A percentile compares a stretch with the other conserved stretches of the same genome.
Conservation (phyloP, 2,888 invertebrate genomes). For the Entomobrya multifasciata region DNA sequence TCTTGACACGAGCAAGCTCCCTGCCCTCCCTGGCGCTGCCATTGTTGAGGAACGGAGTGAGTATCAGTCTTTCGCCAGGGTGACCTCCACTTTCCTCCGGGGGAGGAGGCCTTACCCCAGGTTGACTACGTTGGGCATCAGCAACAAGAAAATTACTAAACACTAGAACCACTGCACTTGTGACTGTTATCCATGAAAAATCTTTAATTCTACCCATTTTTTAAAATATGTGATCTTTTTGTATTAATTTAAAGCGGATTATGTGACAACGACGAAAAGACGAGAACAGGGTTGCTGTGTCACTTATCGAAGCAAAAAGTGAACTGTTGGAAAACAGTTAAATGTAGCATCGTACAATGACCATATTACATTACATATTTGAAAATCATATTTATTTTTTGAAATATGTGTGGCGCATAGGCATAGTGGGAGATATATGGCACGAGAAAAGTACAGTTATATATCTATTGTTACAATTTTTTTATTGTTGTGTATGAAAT, state of each 20-base stretch:
- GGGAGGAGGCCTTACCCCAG: constrained; percentile 22
- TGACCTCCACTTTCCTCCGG: constrained; percentile 74
- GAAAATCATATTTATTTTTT: not conserved
- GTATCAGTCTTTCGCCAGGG: constrained; percentile 86
- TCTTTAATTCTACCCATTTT: constrained; percentile 39
- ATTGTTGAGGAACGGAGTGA: constrained; percentile 88
- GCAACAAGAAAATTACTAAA: not conserved
- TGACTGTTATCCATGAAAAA: not conserved
- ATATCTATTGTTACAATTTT: constrained; percentile 27
- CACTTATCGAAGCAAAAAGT: constrained; percentile 48
- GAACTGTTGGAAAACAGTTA: constrained; percentile 54
- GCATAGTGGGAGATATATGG: not conserved
- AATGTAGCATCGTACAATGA: constrained; percentile 28
- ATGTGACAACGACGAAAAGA: no score
- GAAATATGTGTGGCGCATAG: not conserved
- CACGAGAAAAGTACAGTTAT: constrained; percentile 25
- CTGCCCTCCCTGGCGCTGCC: constrained; percentile 85
- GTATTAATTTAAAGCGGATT: not conserved
- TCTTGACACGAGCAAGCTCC: constrained; percentile 68
- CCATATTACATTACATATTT: constrained; percentile 4
- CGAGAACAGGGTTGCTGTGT: constrained; percentile 3
- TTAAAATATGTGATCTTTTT: not conserved
- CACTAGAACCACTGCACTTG: not conserved
- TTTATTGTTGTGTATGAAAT: not conserved
- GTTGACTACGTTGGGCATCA: constrained; percentile 45